Percentiles rank a stretch among this genome's conserved stretches.
Evolutionary conservation across 2,888 invertebrate species (phyloP).

Genomic region (Eurois occulta): DNA sequence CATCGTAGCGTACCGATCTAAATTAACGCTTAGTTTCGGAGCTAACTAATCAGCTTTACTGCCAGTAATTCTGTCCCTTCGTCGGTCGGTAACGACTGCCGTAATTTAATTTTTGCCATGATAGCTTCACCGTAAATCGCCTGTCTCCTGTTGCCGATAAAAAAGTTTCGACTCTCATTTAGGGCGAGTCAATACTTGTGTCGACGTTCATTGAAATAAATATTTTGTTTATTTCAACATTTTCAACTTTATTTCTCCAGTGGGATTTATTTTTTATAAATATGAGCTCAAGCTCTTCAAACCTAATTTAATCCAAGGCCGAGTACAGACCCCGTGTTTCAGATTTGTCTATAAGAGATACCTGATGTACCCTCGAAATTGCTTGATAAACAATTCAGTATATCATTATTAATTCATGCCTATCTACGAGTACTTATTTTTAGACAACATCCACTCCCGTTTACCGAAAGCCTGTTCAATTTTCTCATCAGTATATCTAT

Average conservation of each 20-base stretch:
- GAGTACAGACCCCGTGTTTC: background rate
- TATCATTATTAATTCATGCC: conserved; percentile 35
- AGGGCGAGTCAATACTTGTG: conserved; percentile 67
- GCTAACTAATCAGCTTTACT: conserved; percentile 85
- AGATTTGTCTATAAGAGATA: conserved; percentile 24
- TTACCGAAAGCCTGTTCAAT: conserved; percentile 36
- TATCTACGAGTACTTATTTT: conserved; percentile 46
- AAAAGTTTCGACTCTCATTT: conserved; percentile 75
- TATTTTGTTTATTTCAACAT: conserved; percentile 1
- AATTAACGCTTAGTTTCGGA: conserved; percentile 85
- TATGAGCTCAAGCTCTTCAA: conserved; percentile 4
- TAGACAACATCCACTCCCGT: conserved; percentile 12
- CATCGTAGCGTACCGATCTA: conserved; percentile 72
- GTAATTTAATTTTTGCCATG: conserved; percentile 83
- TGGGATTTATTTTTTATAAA: background rate
- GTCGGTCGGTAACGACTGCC: conserved; percentile 74
- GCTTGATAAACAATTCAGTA: conserved; percentile 49
- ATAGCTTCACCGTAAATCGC: conserved; percentile 72
- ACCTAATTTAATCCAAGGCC: background rate
- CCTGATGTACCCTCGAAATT: conserved; percentile 42
- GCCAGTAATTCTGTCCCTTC: conserved; percentile 76
- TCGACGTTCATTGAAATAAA: conserved; percentile 23
- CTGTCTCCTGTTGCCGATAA: conserved; percentile 73
- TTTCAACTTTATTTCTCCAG: background rate
- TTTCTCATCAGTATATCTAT: conserved; percentile 35